A percentile compares a stretch with the other conserved stretches of the same genome.
Evolutionary conservation across 1,140 invertebrate genomes (phyloP).

Genomic region (Papilio aristodemus): DNA sequence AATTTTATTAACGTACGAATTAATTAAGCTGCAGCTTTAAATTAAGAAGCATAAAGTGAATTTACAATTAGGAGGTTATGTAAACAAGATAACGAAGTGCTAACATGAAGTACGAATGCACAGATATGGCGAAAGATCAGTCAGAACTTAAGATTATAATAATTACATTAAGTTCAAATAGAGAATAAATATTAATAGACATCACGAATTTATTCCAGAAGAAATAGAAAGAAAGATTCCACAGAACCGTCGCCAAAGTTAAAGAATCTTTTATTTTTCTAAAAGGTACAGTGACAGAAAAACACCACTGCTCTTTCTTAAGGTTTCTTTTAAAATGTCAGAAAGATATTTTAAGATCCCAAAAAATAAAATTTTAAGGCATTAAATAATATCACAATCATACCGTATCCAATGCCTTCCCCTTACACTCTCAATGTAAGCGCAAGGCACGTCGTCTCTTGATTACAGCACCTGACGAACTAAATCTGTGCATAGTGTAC

Average conservation of each 20-base stretch:
- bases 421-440: background rate
- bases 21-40: conserved; percentile 52
- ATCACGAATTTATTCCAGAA: too few species aligned
- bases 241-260: too few species aligned
- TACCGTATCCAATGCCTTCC: conserved; percentile 5
- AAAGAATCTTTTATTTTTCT: too few species aligned
- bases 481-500: conserved; percentile 4
- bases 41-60: conserved; percentile 48
- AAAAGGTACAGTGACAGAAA: too few species aligned
- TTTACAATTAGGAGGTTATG: conserved; percentile 45
- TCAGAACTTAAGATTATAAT: too few species aligned
- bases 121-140: conserved; percentile 30
- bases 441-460: background rate
- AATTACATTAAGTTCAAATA: too few species aligned
- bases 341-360: too few species aligned
- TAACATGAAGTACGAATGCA: background rate
- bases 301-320: too few species aligned
- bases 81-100: conserved; percentile 53
- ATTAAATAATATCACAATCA: background rate
- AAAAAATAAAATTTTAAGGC: background rate
- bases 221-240: too few species aligned
- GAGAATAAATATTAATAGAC: too few species aligned
- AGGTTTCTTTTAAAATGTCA: too few species aligned
- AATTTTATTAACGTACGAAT: background rate
- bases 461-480: conserved; percentile 27